These are phyloP conservation scores for Thomomys bottae DNA, from an alignment of 2,113 vertebrate genomes.

Conservation along the genomic window DNA sequence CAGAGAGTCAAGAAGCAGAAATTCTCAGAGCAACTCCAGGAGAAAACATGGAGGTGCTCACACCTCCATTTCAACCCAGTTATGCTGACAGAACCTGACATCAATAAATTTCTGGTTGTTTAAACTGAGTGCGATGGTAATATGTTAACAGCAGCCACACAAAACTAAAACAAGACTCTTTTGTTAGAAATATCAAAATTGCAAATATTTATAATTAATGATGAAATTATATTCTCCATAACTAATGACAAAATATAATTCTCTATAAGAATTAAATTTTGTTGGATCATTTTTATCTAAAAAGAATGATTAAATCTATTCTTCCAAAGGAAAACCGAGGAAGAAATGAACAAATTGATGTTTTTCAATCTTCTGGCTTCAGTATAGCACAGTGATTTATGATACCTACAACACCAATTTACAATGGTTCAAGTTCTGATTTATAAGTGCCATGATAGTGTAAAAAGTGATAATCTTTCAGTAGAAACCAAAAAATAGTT, in stretches of 20 bases:
- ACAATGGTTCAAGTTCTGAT: too few species aligned
- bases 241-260: too few species aligned
- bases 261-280: neutral
- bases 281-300: neutral
- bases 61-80: neutral
- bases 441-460: too few species aligned
- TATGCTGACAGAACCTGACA: neutral
- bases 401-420: too few species aligned
- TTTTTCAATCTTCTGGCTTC: too few species aligned
- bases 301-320: neutral
- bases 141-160: neutral
- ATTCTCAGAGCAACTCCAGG: neutral
- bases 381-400: too few species aligned
- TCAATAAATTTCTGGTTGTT: neutral
- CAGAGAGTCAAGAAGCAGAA: neutral
- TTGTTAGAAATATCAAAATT: constrained; percentile 17
- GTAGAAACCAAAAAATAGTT: too few species aligned
- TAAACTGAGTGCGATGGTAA: neutral
- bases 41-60: neutral
- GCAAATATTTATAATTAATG: neutral
- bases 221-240: neutral
- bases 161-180: neutral
- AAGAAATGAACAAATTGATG: too few species aligned
- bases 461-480: too few species aligned
- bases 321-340: too few species aligned